These are phyloP conservation scores for Calvadosia cruxmelitensis DNA, from an alignment of 30 jellyfish, hydroid and myxozoan species.

Conservation along the genomic window DNA sequence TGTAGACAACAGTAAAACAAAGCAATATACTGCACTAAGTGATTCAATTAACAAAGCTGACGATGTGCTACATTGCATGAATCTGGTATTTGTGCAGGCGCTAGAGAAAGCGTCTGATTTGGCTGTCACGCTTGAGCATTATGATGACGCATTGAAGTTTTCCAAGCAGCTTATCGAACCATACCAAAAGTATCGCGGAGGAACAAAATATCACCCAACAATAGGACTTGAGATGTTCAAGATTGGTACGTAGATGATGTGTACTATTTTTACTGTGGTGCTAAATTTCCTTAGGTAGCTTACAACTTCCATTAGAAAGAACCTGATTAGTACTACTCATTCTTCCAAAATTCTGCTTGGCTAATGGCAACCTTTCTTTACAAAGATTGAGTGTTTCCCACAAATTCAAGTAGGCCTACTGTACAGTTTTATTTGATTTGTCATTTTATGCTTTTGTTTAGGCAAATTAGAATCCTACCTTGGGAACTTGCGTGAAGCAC, in stretches of 20 bases:
- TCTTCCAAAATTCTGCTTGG: too few relatives aligned
- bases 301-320: too few relatives aligned
- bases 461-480: not conserved
- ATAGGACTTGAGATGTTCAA: conserved; percentile 61
- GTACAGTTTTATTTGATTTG: too few relatives aligned
- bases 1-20: not conserved
- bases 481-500: not conserved
- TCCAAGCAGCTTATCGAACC: not conserved
- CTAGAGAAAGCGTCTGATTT: not conserved
- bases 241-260: conserved; percentile 61
- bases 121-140: not conserved
- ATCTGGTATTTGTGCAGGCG: not conserved
- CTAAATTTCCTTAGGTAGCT: too few relatives aligned
- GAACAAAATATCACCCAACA: conserved; percentile 36
- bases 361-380: too few relatives aligned
- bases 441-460: too few relatives aligned
- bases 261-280: too few relatives aligned
- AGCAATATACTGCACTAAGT: not conserved
- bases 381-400: too few relatives aligned
- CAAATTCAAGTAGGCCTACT: too few relatives aligned
- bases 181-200: not conserved
- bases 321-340: too few relatives aligned
- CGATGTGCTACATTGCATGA: not conserved
- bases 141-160: not conserved
- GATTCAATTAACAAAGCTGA: not conserved